A percentile compares a stretch with the other conserved stretches of the same genome.
These are phyloP conservation scores for Pseudorectes ferrugineus DNA, from an alignment of 2,113 vertebrate species.

Conservation along the genomic window DNA sequence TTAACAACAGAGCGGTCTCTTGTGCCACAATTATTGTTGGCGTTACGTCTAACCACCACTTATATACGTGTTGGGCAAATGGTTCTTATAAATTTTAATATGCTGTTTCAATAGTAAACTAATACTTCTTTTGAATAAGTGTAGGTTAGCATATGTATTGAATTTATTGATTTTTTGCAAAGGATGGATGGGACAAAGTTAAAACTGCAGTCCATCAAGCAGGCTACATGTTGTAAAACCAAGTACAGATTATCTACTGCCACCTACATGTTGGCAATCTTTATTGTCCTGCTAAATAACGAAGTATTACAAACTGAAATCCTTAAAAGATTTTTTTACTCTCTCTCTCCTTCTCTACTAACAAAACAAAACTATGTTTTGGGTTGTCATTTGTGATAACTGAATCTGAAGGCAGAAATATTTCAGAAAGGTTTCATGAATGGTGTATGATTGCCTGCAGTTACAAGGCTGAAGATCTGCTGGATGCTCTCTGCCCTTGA, in stretches of 20 bases:
- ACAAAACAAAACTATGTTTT: neutral
- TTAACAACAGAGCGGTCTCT: neutral
- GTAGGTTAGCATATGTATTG: neutral
- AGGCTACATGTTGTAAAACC: neutral
- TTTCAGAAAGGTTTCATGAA: neutral
- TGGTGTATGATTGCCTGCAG: neutral
- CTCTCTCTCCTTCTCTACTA: neutral
- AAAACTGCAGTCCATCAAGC: neutral
- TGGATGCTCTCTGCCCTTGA: neutral
- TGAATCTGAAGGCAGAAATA: neutral
- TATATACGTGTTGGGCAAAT: neutral
- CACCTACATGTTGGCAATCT: fast-evolving
- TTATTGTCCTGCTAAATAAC: neutral
- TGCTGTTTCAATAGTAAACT: neutral
- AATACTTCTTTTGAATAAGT: neutral
- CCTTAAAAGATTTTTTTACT: neutral
- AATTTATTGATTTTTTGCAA: neutral
- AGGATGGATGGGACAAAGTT: neutral
- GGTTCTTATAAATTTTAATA: neutral
- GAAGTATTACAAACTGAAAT: neutral
- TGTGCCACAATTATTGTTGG: neutral
- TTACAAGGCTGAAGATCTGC: neutral
- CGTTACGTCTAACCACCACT: neutral
- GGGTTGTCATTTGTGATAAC: neutral
- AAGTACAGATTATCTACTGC: neutral